Conservation (phyloP, 2,797 vertebrate species). For the Brotogeris chrysoptera region DNA sequence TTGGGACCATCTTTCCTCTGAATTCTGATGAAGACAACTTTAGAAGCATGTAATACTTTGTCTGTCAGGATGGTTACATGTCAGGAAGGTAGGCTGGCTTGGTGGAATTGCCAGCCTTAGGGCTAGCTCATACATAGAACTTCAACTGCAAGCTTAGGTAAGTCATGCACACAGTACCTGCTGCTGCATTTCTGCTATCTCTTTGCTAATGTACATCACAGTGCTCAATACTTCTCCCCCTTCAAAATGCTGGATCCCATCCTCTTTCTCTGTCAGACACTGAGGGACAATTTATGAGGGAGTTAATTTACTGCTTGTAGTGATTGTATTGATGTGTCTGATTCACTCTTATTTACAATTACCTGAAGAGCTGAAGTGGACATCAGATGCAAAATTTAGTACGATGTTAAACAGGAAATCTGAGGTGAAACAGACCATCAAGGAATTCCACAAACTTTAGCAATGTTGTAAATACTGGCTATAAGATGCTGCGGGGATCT, state of each 20-base stretch:
- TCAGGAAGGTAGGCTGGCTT: neutral
- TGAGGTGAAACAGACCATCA: neutral
- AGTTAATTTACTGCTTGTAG: neutral
- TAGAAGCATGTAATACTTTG: neutral
- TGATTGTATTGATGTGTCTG: neutral
- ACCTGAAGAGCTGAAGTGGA: neutral
- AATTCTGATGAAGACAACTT: neutral
- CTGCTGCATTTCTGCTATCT: neutral
- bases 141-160: neutral
- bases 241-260: neutral
- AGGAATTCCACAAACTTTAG: neutral
- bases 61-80: neutral
- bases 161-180: neutral
- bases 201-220: neutral
- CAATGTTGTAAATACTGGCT: neutral
- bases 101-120: neutral
- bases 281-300: neutral
- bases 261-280: neutral
- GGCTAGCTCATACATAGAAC: neutral
- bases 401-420: neutral
- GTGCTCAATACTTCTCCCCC: neutral
- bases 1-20: neutral
- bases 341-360: neutral
- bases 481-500: neutral
- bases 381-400: neutral